Base-by-base conservation (phyloP, 2,888 invertebrate genomes). In the Quadroppia sp. region DNA sequence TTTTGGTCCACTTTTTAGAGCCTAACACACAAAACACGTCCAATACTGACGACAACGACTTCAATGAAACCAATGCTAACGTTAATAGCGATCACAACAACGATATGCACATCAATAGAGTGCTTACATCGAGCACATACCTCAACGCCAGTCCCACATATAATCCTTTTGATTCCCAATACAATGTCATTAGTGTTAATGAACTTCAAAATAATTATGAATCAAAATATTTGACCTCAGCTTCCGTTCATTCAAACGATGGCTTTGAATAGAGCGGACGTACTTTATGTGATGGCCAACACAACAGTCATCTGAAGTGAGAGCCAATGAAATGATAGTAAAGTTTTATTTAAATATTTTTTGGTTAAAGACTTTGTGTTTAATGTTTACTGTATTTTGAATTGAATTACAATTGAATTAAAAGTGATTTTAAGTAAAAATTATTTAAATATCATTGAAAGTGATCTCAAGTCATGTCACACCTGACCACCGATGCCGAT, bases 1-100 rank as follows among this genome's bases (percentile, higher is more conserved):
- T 90, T 74, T 84, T 86, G 76, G 83, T 87, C 71, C 88, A 88
- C 78, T 85, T 88, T 2, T 87, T 89, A 74, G 86, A 87, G 78
- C 86, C 87, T 69, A 85, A 86, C 13, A 85, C 86, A 15, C 86
- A 87, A 23, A 17, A 40, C 40, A 20, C 36, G 2, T 40, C 67
- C 20, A 40, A 36, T 36, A 36, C 25, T 36, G 64, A 23, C 23
- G 32, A 23, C 23, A 48, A 30, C 17, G 30, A 59, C 32, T 30
- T 32, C 30, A 32, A 59, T 59, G 32, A 59, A 32, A 59, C 59
- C 17, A 15, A 50, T 15, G 32, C 32, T 61, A 61, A 50, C 50
- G 32, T 61, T 61, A 61, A 61, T 61, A 36, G 61, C 17, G 40
- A 70, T 28, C 23, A 70, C 13, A 36, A 53, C 25, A 53, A 70